Conservation (phyloP, 2,797 vertebrate species). For the Emys orbicularis region DNA sequence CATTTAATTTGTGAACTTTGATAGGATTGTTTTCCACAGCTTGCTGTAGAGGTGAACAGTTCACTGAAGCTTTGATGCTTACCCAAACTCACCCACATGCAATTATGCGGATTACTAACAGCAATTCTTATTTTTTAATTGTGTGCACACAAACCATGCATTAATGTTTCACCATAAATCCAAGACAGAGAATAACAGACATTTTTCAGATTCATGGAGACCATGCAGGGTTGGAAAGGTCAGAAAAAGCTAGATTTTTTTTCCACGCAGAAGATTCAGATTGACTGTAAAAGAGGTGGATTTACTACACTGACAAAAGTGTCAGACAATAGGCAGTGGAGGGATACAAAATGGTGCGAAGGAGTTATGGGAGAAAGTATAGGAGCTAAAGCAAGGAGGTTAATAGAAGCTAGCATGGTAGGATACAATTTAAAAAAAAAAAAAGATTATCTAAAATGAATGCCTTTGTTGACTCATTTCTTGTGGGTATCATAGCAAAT, state of each 20-base stretch:
- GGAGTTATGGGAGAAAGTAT: not conserved
- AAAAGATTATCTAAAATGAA: not conserved
- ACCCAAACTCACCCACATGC: slow-evolving; percentile 69
- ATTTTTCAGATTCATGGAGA: slow-evolving; percentile 55
- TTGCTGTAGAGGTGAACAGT: slow-evolving; percentile 76
- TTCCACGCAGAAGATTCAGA: slow-evolving; percentile 37
- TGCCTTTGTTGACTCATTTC: not conserved
- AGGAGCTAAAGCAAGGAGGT: not conserved
- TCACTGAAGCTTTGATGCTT: slow-evolving; percentile 73
- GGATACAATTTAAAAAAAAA: not conserved
- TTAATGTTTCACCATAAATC: slow-evolving; percentile 40
- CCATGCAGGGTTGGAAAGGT: slow-evolving; percentile 44
- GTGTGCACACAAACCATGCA: slow-evolving; percentile 12
- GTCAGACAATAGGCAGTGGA: not conserved
- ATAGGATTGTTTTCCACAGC: slow-evolving; percentile 68
- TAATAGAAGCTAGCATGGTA: not conserved
- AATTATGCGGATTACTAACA: slow-evolving; percentile 63
- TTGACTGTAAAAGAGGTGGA: slow-evolving; percentile 28
- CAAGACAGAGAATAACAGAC: not conserved
- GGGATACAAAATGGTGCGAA: not conserved
- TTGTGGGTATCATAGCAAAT: not conserved
- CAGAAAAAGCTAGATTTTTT: slow-evolving; percentile 46
- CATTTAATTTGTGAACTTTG: slow-evolving; percentile 67
- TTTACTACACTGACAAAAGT: not conserved
- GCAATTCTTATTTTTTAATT: slow-evolving; percentile 61